Base-by-base conservation (phyloP, 2,888 invertebrate species). In the Syrphus vitripennis region DNA sequence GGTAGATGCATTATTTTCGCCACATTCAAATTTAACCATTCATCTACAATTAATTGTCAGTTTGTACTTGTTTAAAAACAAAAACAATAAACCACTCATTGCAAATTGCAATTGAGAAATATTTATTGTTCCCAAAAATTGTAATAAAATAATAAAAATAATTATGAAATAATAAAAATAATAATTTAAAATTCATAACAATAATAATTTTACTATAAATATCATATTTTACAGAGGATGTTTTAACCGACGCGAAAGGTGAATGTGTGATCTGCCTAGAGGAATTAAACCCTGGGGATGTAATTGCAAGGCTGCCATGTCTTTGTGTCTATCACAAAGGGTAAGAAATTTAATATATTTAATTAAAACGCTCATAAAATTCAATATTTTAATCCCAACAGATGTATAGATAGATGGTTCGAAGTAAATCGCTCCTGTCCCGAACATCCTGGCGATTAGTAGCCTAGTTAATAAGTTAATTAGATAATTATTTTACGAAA, bases 371-470 rank as follows among this genome's bases (percentile, higher is more conserved):
- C 2, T 14, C 1, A 67, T 21, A 24, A 45, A 12, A 57, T 71
- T 63, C 34, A 50, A 61, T 34, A n/a, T 71, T 45, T 63, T 40
- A 34, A 19, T 55, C 45, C 29, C 6, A 14, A 63, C 94, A 99
- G 98, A 93, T 99, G 99, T 94, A 99, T 99, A 94, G 99, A 99
- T 94, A 96, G 97, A 94, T 99, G 99, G 99, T 99, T 99, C 94
- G 97, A 98, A 93, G 97, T 98, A 93, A 99, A 99, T 94, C 96
- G 99, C 93, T 98, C 98, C 91, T 99, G 99, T 94, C 99, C 99
- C 72, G 99, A 99, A 93, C 99, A 99, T 94, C 99, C 99, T 90
- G 97, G 97, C 90, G 98, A 98, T 94, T 98, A 95, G 94, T 93
- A 92, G 90, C 89, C 88, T 89, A 88, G 88, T 88, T 37, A 59